A percentile compares a stretch with the other conserved stretches of the same genome.
phyloP scores from a whole-genome alignment of 2,888 invertebrate genomes.

The Drosophila paranaensis region DNA sequence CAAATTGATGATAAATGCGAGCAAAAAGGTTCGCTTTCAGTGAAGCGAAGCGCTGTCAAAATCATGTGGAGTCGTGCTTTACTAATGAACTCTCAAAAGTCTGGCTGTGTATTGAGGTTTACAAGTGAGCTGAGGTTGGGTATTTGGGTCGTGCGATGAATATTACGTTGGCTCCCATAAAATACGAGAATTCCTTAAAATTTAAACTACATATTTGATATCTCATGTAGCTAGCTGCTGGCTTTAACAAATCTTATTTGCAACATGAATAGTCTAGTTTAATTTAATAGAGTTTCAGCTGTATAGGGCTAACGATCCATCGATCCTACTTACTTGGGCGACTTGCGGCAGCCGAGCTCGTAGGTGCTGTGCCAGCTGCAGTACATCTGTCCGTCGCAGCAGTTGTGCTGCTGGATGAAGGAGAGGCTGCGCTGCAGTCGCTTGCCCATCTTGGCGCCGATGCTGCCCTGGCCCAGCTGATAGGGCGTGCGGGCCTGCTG shows the following conservation, averaged over 20 bases:
- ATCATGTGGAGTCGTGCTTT: not conserved
- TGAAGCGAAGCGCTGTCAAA: not conserved
- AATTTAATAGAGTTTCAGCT: no score
- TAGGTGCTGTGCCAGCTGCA: conserved; percentile 81
- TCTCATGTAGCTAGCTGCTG: no score
- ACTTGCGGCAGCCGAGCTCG: conserved; percentile 73
- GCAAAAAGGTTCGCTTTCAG: not conserved
- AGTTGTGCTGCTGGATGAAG: conserved; percentile 83
- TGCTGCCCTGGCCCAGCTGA: conserved; percentile 80
- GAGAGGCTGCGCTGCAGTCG: conserved; percentile 84
- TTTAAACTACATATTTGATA: no score
- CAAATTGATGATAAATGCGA: not conserved
- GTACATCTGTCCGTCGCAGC: conserved; percentile 79
- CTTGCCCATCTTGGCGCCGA: conserved; percentile 82
- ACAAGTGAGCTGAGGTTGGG: no score
- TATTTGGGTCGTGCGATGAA: no score
- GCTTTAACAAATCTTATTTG: no score
- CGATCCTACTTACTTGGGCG: conserved; percentile 56
- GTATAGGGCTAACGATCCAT: not conserved
- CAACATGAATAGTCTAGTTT: no score
- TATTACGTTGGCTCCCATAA: no score
- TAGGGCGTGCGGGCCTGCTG: conserved; percentile 63
- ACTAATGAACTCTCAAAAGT: not conserved
- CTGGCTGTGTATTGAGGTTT: not conserved
- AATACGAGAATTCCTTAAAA: no score